A percentile compares a stretch with the other conserved stretches of the same genome.
Conservation (phyloP, 2,888 invertebrate species). For the Cerceris ruficornis region DNA sequence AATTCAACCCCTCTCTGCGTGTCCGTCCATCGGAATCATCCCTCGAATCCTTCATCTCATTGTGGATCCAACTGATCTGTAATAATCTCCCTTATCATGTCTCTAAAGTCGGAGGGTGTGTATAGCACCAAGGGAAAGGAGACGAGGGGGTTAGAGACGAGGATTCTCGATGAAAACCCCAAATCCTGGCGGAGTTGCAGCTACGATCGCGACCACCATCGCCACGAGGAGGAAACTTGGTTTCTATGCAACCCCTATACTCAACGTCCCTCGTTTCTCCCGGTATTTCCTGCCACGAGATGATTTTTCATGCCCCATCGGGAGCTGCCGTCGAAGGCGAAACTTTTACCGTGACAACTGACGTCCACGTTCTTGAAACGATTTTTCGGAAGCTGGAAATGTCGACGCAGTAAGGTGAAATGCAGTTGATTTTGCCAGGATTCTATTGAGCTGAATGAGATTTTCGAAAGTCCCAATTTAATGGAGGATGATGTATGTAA, state of each 20-base stretch:
- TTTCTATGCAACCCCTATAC: not conserved
- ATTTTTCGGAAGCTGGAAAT: not conserved
- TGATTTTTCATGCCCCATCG: constrained; percentile 2
- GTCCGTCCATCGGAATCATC: too few relatives aligned
- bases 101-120: too few relatives aligned
- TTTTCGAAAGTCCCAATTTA: too few relatives aligned
- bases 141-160: not conserved
- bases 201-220: not conserved
- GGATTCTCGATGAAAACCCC: constrained; percentile 24
- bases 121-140: too few relatives aligned
- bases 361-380: not conserved
- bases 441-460: too few relatives aligned
- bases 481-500: too few relatives aligned
- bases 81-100: too few relatives aligned
- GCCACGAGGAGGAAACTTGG: not conserved
- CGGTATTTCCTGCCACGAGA: not conserved
- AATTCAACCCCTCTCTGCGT: too few relatives aligned
- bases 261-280: constrained; percentile 15
- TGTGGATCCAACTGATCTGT: too few relatives aligned
- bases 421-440: too few relatives aligned
- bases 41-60: too few relatives aligned
- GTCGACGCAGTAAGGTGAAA: not conserved
- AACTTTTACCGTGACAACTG: not conserved
- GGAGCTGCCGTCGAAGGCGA: not conserved
- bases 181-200: constrained; percentile 12